phyloP scores from a whole-genome alignment of 2,888 invertebrate species.

The Pyrrhosoma nymphula region DNA sequence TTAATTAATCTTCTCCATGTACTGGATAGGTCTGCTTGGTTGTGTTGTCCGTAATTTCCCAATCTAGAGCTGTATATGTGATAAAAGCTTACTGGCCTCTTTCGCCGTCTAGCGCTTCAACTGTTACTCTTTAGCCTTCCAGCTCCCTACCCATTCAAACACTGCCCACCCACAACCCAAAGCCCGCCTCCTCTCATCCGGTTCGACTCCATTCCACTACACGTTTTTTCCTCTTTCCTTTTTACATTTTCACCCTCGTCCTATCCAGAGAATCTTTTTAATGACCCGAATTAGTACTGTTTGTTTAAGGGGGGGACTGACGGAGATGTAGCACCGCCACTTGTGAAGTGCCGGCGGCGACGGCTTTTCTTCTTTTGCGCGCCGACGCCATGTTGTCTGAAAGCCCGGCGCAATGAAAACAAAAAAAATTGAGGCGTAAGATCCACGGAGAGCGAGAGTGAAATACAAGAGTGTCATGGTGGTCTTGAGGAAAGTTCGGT shows the following conservation, averaged over 20 bases:
- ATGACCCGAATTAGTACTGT: constrained; percentile 58
- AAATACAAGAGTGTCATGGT: neutral
- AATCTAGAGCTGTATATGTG: too few relatives aligned
- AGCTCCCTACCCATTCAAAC: too few relatives aligned
- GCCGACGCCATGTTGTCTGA: constrained; percentile 1
- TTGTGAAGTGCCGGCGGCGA: neutral
- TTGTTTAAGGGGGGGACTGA: neutral
- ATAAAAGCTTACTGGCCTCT: too few relatives aligned
- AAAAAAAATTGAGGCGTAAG: neutral
- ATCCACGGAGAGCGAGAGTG: neutral
- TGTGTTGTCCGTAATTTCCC: too few relatives aligned
- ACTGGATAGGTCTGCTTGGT: too few relatives aligned
- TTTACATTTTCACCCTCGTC: neutral
- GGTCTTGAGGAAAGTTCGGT: neutral
- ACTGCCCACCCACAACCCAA: neutral
- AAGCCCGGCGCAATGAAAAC: neutral
- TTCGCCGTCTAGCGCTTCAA: too few relatives aligned
- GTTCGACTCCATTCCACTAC: constrained; percentile 6
- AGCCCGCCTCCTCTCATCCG: neutral
- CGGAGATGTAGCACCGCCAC: neutral
- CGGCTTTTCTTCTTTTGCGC: neutral
- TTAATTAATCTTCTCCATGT: too few relatives aligned
- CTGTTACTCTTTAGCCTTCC: too few relatives aligned
- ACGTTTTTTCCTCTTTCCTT: neutral
- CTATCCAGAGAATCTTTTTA: neutral